Base-by-base conservation (phyloP, 2,113 vertebrate genomes). In the Megatriorchis doriae region DNA sequence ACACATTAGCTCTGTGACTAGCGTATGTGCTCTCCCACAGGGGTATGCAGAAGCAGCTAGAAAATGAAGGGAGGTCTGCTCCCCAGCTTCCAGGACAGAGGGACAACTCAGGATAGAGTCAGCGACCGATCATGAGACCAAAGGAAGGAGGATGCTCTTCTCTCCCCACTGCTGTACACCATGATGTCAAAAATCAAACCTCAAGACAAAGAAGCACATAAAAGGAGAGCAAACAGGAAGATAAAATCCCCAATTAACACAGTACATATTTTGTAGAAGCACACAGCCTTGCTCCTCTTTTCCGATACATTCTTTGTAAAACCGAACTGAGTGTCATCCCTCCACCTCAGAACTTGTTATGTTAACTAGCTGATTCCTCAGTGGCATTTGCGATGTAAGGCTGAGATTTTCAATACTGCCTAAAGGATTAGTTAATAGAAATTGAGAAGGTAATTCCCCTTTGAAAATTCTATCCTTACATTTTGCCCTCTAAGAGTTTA, bases 361-460 rank as follows among this genome's bases (percentile, higher is more conserved):
- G 58, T 77, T 93, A 93, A 93, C 48, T 58, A 74, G 31, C 43
- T 36, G 62, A 94, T 82, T 94, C 74, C 53, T 93, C 48, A 29
- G 56, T 27, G 42, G 53, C 34, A 38, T 90, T 86, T 90, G 27
- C 0, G 1, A 90, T 83, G 72, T 40, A 81, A 93, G 18, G 45
- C 25, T 67, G 50, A 95, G 77, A 81, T 88, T 94, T 94, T 88
- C 42, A 66, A 71, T 77, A 58, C 25, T 62, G 42, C 45, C 58
- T 92, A 80, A 90, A 92, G 79, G 75, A 90, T 73, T 83, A 62
- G 55, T 66, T 88, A 90, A 78, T 38, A 92, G 82, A 92, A 95
- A 71, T 21, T 67, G 17, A 83, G 32, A 32, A 73, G 63, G 56
- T 74, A 88, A 86, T 78, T 86, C 85, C 67, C 47, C 72, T 94